phyloP scores from a whole-genome alignment of 2,113 vertebrate species.

The Aleadryas rufinucha region DNA sequence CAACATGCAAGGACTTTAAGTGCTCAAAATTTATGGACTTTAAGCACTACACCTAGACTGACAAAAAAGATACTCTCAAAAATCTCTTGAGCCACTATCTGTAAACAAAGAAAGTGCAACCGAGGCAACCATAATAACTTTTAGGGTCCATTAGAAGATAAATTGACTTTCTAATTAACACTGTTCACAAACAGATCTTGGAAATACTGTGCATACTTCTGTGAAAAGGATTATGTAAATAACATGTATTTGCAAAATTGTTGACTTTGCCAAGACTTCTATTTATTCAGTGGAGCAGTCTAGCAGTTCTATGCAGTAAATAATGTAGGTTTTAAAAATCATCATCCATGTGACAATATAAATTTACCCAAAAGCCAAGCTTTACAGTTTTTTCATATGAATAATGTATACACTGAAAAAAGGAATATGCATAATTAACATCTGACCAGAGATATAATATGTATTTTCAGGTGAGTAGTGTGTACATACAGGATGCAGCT shows the following conservation, averaged over 20 bases:
- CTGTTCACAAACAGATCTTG: slow-evolving; percentile 25
- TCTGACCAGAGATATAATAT: neutral
- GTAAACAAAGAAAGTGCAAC: neutral
- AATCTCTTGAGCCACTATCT: neutral
- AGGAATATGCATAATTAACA: neutral
- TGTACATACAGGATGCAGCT: neutral
- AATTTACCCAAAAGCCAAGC: neutral
- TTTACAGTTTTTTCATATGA: neutral
- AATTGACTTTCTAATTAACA: slow-evolving; percentile 50
- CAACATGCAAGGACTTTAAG: neutral
- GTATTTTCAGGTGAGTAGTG: neutral
- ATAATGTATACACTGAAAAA: neutral
- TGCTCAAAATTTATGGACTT: neutral
- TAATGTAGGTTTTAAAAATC: neutral
- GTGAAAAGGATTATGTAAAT: slow-evolving; percentile 50
- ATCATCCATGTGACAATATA: neutral
- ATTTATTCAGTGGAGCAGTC: neutral
- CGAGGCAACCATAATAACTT: neutral
- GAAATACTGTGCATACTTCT: slow-evolving; percentile 17
- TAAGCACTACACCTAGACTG: neutral
- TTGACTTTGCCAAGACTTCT: slow-evolving; percentile 13
- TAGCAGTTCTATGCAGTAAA: neutral
- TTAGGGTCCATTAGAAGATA: slow-evolving; percentile 38
- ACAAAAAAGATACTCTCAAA: neutral
- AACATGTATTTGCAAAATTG: slow-evolving; percentile 14